phyloP scores from a whole-genome alignment of 2,113 vertebrate genomes.

The Deroptyus accipitrinus region DNA sequence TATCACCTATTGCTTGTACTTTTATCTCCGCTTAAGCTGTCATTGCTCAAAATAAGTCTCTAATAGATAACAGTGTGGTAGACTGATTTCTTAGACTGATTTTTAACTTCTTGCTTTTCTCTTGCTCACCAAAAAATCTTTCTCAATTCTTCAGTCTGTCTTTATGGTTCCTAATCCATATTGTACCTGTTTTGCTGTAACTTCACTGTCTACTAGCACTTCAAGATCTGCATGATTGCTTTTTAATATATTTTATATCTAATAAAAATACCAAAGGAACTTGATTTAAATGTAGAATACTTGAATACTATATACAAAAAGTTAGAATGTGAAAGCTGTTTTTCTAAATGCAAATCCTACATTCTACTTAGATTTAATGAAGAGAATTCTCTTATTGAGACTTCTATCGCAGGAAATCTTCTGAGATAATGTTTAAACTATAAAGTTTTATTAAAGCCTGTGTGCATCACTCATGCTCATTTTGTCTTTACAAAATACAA shows the following conservation, averaged over 20 bases:
- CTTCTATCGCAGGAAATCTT: not conserved
- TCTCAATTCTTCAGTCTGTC: not conserved
- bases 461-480: not conserved
- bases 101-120: slow-evolving; percentile 31
- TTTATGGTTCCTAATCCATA: not conserved
- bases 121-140: not conserved
- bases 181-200: not conserved
- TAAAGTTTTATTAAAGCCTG: not conserved
- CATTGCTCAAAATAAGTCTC: slow-evolving; percentile 16
- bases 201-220: not conserved
- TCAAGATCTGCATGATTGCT: not conserved
- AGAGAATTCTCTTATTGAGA: not conserved
- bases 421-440: not conserved
- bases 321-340: not conserved
- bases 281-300: not conserved
- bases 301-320: not conserved
- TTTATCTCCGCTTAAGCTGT: slow-evolving; percentile 35
- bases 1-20: slow-evolving; percentile 1
- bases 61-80: slow-evolving; percentile 1
- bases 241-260: not conserved
- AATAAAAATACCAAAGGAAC: not conserved
- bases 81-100: not conserved
- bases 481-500: not conserved
- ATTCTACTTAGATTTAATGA: not conserved
- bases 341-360: not conserved